A percentile compares a stretch with the other conserved stretches of the same genome.
Conservation (phyloP, 2,888 invertebrate genomes). For the Himalopsyche kuldschensis region DNA sequence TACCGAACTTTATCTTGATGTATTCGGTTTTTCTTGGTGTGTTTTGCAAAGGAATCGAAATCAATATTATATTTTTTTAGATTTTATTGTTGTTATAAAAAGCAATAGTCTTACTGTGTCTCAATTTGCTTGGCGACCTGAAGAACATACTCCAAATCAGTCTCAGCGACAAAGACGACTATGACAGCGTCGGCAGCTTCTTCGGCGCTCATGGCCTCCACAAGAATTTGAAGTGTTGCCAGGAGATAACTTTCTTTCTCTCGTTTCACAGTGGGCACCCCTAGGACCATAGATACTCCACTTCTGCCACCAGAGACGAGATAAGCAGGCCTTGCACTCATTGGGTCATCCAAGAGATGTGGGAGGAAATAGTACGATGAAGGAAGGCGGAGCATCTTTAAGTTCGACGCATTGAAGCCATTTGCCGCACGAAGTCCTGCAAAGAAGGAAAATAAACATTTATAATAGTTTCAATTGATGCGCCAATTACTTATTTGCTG, state of each 20-base stretch:
- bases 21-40: too few relatives aligned
- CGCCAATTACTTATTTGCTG: too few relatives aligned
- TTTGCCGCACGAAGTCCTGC: conserved; percentile 42
- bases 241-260: conserved; percentile 86
- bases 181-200: conserved; percentile 80
- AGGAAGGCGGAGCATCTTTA: conserved; percentile 66
- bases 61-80: too few relatives aligned
- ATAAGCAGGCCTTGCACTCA: conserved; percentile 77
- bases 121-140: conserved; percentile 77
- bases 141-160: conserved; percentile 74
- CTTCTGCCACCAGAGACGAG: conserved; percentile 72
- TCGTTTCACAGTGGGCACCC: conserved; percentile 86
- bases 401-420: conserved; percentile 49
- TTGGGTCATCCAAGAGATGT: conserved; percentile 77
- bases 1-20: too few relatives aligned
- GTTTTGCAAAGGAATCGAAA: too few relatives aligned
- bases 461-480: too few relatives aligned
- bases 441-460: neutral
- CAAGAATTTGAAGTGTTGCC: conserved; percentile 80
- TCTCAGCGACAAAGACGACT: conserved; percentile 86
- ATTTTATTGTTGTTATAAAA: too few relatives aligned
- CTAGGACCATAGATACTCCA: conserved; percentile 81
- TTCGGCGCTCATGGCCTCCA: conserved; percentile 73
- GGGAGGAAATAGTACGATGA: conserved; percentile 86
- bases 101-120: conserved; percentile 62